Conservation (phyloP, 2,888 invertebrate genomes). For the Perdita meconis region DNA sequence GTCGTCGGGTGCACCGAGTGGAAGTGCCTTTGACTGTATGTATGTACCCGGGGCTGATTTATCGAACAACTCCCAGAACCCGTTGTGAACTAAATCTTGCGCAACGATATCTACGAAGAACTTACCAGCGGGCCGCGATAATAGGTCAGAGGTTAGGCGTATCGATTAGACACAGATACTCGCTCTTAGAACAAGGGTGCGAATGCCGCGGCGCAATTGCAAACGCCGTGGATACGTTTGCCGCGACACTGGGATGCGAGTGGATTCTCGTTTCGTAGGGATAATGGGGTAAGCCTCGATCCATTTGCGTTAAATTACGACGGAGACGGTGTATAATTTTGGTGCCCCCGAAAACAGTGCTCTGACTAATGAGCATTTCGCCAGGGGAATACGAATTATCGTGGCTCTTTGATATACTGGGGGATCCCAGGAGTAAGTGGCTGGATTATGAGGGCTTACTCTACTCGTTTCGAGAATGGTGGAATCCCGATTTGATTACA, state of each 20-base stretch:
- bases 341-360: background rate
- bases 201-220: constrained; percentile 53
- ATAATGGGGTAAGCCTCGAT: constrained; percentile 18
- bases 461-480: background rate
- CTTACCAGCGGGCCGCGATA: constrained; percentile 60
- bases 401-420: background rate
- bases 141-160: constrained; percentile 73
- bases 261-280: constrained; percentile 26
- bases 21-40: constrained; percentile 56
- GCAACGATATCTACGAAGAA: constrained; percentile 70
- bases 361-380: constrained; percentile 27
- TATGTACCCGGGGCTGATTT: constrained; percentile 54
- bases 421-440: background rate
- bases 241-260: constrained; percentile 42
- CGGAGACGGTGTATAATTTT: constrained; percentile 24
- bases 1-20: constrained; percentile 29
- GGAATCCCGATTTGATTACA: too few species aligned
- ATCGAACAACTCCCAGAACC: constrained; percentile 55
- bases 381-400: background rate
- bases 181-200: constrained; percentile 61
- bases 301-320: constrained; percentile 38
- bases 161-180: constrained; percentile 71
- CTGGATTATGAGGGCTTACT: background rate
- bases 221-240: constrained; percentile 35
- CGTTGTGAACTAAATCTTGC: constrained; percentile 61